Percentiles rank a stretch among this genome's conserved stretches.
These are phyloP conservation scores for Calameuta idolon DNA, from an alignment of 2,888 invertebrate species.

Conservation along the genomic window DNA sequence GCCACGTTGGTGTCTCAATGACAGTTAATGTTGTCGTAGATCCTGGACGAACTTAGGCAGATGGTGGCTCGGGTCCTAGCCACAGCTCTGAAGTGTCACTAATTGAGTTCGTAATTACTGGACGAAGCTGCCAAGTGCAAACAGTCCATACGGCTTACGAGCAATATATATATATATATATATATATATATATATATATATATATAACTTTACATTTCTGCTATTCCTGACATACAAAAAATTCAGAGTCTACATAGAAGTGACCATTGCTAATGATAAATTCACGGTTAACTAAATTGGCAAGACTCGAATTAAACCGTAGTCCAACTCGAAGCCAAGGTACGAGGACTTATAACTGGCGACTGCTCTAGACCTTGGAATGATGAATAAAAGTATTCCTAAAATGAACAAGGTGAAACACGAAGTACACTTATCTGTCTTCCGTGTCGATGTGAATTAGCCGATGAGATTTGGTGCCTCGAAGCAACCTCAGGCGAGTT, in stretches of 20 bases:
- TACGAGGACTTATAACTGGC: not conserved
- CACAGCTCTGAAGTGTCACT: not conserved
- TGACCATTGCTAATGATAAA: not conserved
- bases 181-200: not conserved
- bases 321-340: not conserved
- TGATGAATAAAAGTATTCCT: not conserved
- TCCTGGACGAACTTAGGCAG: conserved; percentile 26
- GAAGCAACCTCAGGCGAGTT: conserved; percentile 14
- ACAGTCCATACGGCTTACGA: not conserved
- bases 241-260: not conserved
- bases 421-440: conserved; percentile 17
- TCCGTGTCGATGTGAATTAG: conserved; percentile 10
- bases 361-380: not conserved
- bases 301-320: not conserved
- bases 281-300: not conserved
- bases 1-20: conserved; percentile 31
- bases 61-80: conserved; percentile 6
- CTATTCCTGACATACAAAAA: too few species aligned
- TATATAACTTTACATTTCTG: not conserved
- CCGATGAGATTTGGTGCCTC: not conserved
- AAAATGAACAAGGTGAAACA: not conserved
- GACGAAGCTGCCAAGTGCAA: conserved; percentile 5
- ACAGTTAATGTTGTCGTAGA: conserved; percentile 29
- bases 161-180: not conserved
- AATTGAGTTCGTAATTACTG: not conserved